These are phyloP conservation scores for Rousettus leschenaultii DNA, from an alignment of 2,113 vertebrate species.

Conservation along the genomic window DNA sequence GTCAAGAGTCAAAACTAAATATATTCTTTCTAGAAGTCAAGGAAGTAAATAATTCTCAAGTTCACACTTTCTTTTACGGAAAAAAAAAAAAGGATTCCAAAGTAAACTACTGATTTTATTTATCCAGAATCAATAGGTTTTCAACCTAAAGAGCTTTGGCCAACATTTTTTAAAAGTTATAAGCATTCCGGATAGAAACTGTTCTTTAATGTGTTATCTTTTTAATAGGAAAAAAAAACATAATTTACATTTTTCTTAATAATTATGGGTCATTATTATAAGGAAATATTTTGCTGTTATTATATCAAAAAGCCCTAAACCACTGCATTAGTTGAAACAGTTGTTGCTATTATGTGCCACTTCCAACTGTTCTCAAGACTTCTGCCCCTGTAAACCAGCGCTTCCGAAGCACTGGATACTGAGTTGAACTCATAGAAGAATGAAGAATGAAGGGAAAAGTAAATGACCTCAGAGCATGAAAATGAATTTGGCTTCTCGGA, in stretches of 20 bases:
- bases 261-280: neutral
- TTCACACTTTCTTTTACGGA: neutral
- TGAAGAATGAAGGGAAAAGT: neutral
- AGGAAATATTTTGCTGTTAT: neutral
- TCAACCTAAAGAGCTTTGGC: neutral
- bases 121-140: neutral
- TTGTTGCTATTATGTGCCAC: neutral
- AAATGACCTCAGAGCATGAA: neutral
- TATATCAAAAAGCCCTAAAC: neutral
- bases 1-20: neutral
- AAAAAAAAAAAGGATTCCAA: neutral
- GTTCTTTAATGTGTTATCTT: neutral
- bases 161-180: neutral
- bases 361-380: neutral
- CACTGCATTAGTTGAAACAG: neutral
- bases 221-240: neutral
- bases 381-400: neutral
- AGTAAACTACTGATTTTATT: neutral
- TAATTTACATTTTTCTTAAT: neutral
- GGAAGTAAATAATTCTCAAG: neutral
- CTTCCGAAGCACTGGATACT: neutral
- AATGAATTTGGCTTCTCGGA: neutral
- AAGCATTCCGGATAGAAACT: neutral
- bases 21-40: neutral
- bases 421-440: neutral